A percentile compares a stretch with the other conserved stretches of the same genome.
Conservation (phyloP, 2,888 invertebrate genomes). For the Volucella zonaria region DNA sequence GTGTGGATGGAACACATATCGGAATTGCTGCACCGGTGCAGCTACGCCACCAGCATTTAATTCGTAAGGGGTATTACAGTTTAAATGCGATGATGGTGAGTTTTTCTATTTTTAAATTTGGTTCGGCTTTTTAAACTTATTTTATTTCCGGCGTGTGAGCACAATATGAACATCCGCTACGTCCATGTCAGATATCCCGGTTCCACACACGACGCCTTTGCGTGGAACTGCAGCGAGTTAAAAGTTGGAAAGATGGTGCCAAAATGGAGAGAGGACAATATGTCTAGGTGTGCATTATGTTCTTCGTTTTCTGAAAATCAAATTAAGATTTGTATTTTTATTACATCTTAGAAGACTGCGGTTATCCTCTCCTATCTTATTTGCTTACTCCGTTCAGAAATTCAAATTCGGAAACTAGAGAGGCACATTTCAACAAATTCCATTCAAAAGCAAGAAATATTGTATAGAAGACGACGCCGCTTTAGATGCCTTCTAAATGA, state of each 20-base stretch:
- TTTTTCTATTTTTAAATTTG: background rate
- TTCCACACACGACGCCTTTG: too few relatives aligned
- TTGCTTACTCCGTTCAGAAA: background rate
- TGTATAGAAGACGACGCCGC: background rate
- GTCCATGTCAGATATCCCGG: background rate
- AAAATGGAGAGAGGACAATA: background rate
- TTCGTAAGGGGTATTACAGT: background rate
- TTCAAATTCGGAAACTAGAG: background rate
- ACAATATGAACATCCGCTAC: background rate
- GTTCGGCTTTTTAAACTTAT: background rate
- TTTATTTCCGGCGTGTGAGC: constrained; percentile 1
- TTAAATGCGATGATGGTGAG: background rate
- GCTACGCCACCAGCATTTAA: background rate
- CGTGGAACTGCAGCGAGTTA: too few relatives aligned
- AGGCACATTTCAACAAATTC: background rate
- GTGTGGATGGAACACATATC: too few relatives aligned
- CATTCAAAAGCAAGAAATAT: too few relatives aligned
- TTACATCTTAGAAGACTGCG: background rate
- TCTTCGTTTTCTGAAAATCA: too few relatives aligned
- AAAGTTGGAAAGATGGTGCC: background rate
- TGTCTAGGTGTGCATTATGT: too few relatives aligned
- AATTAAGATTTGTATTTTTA: background rate
- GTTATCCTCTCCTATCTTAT: background rate
- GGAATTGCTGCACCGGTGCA: constrained; percentile 7
- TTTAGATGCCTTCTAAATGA: background rate